Conservation (phyloP, 2,888 invertebrate species). For the Acanthosepion pharaonis region DNA sequence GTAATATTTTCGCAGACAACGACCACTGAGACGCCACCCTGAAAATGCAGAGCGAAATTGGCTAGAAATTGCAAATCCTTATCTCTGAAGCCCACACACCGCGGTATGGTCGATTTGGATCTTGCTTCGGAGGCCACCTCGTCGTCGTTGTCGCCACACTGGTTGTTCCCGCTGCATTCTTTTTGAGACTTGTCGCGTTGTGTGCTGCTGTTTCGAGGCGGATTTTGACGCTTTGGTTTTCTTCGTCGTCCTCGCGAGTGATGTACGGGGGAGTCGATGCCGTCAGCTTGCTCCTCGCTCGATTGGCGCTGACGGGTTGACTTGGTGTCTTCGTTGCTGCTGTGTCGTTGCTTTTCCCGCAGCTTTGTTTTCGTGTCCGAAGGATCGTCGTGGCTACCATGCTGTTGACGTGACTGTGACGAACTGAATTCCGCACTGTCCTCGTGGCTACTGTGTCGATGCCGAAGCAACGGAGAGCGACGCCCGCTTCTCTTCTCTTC, state of each 20-base stretch:
- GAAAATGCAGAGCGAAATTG: not conserved
- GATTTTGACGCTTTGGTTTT: constrained; percentile 34
- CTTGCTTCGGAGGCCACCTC: not conserved
- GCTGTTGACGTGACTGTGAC: constrained; percentile 24
- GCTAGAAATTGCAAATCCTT: not conserved
- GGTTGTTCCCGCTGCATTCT: not conserved
- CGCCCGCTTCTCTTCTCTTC: not conserved
- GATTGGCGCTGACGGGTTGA: not conserved
- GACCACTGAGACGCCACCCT: not conserved
- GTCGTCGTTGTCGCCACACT: not conserved
- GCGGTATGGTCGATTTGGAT: not conserved
- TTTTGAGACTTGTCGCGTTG: not conserved
- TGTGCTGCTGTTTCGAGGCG: not conserved
- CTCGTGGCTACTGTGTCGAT: constrained; percentile 39
- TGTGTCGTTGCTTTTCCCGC: constrained; percentile 6
- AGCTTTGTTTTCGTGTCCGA: not conserved
- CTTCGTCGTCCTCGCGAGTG: not conserved
- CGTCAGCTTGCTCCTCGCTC: constrained; percentile 24
- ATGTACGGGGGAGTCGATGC: not conserved
- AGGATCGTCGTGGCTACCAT: not conserved
- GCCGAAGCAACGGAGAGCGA: constrained; percentile 38
- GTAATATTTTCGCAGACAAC: constrained; percentile 37
- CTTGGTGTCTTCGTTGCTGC: not conserved
- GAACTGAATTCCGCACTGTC: not conserved
- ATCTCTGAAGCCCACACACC: constrained; percentile 8